Percentiles rank a stretch among this genome's conserved stretches.
Evolutionary conservation across 2,888 invertebrate species (phyloP).

Genomic region (Esperia sulphurella): DNA sequence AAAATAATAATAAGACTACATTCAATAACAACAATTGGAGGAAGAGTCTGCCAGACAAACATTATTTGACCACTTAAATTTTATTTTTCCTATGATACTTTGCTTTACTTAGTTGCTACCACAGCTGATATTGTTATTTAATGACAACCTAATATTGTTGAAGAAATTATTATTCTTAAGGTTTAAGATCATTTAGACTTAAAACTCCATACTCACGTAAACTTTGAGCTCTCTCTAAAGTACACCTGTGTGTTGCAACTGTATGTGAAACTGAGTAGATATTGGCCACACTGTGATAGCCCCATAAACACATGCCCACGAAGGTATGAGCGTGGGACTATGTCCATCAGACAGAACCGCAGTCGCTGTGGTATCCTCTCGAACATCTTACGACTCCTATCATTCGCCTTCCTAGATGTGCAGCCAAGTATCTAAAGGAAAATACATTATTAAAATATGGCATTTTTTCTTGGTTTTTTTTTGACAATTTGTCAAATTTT

Average conservation of each 20-base stretch:
- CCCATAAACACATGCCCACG: conserved; percentile 95
- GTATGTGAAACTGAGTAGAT: conserved; percentile 92
- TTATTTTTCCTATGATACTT: too few relatives aligned
- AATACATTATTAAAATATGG: neutral
- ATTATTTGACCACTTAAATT: too few relatives aligned
- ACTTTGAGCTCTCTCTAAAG: conserved; percentile 75
- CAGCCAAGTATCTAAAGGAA: conserved; percentile 64
- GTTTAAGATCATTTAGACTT: neutral
- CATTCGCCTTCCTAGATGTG: conserved; percentile 66
- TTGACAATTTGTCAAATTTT: too few relatives aligned
- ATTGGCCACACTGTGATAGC: conserved; percentile 95
- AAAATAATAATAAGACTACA: too few relatives aligned
- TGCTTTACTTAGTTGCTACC: too few relatives aligned
- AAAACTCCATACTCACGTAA: conserved; percentile 46
- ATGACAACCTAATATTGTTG: too few relatives aligned
- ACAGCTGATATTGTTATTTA: too few relatives aligned
- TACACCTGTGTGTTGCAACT: conserved; percentile 73
- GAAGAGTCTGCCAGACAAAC: too few relatives aligned
- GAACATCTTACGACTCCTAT: conserved; percentile 67
- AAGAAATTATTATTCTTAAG: too few relatives aligned
- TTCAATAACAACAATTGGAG: too few relatives aligned
- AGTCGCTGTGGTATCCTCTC: conserved; percentile 79
- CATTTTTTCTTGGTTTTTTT: too few relatives aligned
- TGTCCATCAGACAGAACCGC: conserved; percentile 81
- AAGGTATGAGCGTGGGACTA: conserved; percentile 76